These are phyloP conservation scores for Heliothis subflexa DNA, from an alignment of 1,140 invertebrate species.

Conservation along the genomic window DNA sequence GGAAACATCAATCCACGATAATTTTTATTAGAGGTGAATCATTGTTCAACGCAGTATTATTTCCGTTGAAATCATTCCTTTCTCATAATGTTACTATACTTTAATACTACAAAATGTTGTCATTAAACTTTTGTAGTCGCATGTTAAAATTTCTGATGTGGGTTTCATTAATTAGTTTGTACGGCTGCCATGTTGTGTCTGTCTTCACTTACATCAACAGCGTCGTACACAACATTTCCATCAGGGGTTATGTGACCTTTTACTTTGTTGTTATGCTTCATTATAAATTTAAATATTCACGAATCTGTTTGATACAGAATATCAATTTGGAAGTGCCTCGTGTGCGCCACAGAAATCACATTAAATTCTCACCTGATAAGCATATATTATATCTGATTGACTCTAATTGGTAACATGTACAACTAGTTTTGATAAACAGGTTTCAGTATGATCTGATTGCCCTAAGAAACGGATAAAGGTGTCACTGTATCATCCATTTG, in stretches of 20 bases:
- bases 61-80: not conserved
- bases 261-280: not conserved
- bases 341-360: conserved; percentile 23
- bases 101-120: not conserved
- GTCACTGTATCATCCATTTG: conserved; percentile 26
- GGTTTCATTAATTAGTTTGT: conserved; percentile 42
- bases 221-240: conserved; percentile 19
- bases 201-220: conserved; percentile 30
- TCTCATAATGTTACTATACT: too few species aligned
- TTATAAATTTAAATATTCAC: conserved; percentile 39
- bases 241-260: conserved; percentile 25
- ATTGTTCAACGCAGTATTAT: not conserved
- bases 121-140: not conserved
- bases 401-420: conserved; percentile 43
- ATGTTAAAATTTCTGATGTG: conserved; percentile 20
- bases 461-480: conserved; percentile 32
- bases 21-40: conserved; percentile 17
- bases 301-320: conserved; percentile 36
- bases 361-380: conserved; percentile 45
- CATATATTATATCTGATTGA: conserved; percentile 34
- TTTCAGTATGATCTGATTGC: conserved; percentile 35
- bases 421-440: conserved; percentile 32
- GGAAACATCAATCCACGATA: conserved; percentile 4
- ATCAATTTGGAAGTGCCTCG: conserved; percentile 24
- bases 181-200: conserved; percentile 34